Evolutionary conservation across 2,888 invertebrate species (phyloP).

Genomic region (Drosophila nigricruria): DNA sequence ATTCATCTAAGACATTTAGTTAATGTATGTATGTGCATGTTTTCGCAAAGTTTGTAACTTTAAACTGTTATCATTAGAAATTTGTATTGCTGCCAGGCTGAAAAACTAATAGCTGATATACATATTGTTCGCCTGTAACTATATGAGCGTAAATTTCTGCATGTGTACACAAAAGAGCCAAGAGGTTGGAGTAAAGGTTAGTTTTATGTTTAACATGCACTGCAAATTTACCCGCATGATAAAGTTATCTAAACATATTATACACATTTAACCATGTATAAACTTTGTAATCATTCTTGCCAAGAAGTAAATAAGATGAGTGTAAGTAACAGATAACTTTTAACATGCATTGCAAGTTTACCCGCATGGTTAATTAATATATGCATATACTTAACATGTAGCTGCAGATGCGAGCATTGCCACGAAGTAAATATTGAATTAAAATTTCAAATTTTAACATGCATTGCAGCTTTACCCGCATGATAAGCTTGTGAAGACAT

Average conservation of each 20-base stretch:
- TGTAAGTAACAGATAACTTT: not conserved
- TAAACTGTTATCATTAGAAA: constrained; percentile 52
- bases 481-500: not conserved
- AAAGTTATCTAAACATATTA: not conserved
- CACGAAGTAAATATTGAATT: not conserved
- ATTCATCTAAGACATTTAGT: constrained; percentile 23
- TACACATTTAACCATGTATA: not conserved
- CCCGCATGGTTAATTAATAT: not conserved
- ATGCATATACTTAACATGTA: not conserved
- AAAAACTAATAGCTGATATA: constrained; percentile 38
- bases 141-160: constrained; percentile 7
- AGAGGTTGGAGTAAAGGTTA: not conserved
- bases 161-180: constrained; percentile 10
- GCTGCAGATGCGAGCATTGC: not conserved
- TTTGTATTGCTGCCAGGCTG: constrained; percentile 30
- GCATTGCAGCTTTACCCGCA: not conserved
- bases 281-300: not conserved
- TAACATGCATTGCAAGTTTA: constrained; percentile 3
- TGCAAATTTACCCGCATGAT: not conserved
- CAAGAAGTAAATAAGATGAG: not conserved
- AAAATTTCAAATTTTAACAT: not conserved
- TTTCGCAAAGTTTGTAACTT: constrained; percentile 68
- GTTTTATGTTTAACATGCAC: constrained; percentile 1
- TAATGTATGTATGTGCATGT: constrained; percentile 36
- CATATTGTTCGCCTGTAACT: constrained; percentile 18